These are phyloP conservation scores for Stenopsyche tienmushanensis DNA, from an alignment of 1,140 invertebrate species.

Conservation along the genomic window DNA sequence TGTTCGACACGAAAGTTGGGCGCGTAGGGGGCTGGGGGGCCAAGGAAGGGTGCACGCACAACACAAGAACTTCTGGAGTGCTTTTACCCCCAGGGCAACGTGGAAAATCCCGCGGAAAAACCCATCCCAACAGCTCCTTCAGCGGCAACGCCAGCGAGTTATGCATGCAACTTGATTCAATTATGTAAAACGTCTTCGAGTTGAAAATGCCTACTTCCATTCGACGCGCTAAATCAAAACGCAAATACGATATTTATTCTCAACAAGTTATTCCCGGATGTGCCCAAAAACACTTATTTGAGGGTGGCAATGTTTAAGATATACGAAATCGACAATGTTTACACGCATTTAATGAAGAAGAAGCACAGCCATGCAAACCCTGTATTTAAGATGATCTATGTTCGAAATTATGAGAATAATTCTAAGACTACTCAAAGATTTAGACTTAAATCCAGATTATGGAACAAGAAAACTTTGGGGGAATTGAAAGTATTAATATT, in stretches of 20 bases:
- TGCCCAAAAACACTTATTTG: too few relatives aligned
- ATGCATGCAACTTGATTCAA: constrained; percentile 12
- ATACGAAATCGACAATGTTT: too few relatives aligned
- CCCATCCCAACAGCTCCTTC: background rate
- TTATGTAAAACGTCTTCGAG: constrained; percentile 21
- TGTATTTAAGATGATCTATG: too few relatives aligned
- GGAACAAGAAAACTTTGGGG: too few relatives aligned
- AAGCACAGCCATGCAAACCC: too few relatives aligned
- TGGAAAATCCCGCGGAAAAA: constrained; percentile 3
- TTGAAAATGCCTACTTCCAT: constrained; percentile 15
- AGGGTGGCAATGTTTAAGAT: too few relatives aligned
- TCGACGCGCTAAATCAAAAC: constrained; percentile 15
- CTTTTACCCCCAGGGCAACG: constrained; percentile 16
- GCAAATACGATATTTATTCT: background rate
- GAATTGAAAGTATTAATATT: too few relatives aligned
- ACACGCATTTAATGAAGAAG: too few relatives aligned
- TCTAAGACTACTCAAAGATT: too few relatives aligned
- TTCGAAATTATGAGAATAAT: too few relatives aligned
- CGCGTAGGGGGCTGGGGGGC: constrained; percentile 1
- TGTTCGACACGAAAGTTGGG: constrained; percentile 33
- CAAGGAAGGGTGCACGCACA: constrained; percentile 6
- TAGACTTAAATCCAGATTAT: too few relatives aligned
- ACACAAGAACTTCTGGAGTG: constrained; percentile 27
- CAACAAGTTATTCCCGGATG: background rate
- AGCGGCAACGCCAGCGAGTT: constrained; percentile 9